Conservation (phyloP, 2,113 vertebrate genomes). For the Poecile atricapillus region DNA sequence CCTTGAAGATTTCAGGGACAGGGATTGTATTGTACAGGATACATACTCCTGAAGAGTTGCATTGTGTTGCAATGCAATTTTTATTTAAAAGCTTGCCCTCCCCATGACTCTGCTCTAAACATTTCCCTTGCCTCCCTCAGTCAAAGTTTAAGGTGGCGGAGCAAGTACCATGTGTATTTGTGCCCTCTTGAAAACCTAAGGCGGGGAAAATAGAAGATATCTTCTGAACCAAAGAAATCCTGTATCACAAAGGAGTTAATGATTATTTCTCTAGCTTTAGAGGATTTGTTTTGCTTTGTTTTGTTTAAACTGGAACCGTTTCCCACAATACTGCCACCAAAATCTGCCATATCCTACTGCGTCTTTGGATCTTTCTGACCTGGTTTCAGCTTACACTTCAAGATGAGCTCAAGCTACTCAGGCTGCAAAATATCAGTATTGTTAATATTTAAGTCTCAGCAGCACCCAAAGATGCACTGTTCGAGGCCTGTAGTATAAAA, state of each 20-base stretch:
- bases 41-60: constrained; percentile 69
- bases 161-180: constrained; percentile 34
- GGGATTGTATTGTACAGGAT: constrained; percentile 69
- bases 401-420: neutral
- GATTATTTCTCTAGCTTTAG: constrained; percentile 55
- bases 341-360: neutral
- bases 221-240: constrained; percentile 60
- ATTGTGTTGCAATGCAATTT: constrained; percentile 61
- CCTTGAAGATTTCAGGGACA: constrained; percentile 76
- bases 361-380: neutral
- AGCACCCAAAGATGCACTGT: neutral
- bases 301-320: constrained; percentile 27
- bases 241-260: constrained; percentile 59
- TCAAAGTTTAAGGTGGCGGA: constrained; percentile 71
- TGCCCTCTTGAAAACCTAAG: constrained; percentile 34
- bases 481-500: neutral
- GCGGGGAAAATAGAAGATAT: neutral
- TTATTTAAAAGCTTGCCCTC: constrained; percentile 70
- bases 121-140: constrained; percentile 66
- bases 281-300: constrained; percentile 39
- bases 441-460: neutral
- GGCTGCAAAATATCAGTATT: neutral
- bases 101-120: constrained; percentile 58
- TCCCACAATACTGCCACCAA: constrained; percentile 24
- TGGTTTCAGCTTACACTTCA: neutral